phyloP scores from a whole-genome alignment of 2,888 invertebrate species.

The Mesoligia furuncula region DNA sequence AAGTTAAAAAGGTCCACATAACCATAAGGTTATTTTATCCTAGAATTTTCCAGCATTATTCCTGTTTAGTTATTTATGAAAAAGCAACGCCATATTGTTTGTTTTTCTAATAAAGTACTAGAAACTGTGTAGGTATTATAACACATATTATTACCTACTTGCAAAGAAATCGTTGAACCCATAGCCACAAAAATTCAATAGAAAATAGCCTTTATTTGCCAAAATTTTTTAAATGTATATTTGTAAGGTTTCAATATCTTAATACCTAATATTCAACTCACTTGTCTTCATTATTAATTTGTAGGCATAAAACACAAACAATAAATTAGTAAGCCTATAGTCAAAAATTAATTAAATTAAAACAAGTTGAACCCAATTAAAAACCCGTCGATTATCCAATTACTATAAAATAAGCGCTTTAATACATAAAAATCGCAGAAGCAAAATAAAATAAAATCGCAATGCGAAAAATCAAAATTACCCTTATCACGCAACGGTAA shows the following conservation, averaged over 20 bases:
- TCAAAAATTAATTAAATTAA: neutral
- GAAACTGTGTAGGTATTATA: neutral
- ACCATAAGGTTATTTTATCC: neutral
- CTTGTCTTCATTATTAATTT: neutral
- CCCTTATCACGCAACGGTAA: conserved; percentile 53
- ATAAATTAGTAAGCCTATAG: neutral
- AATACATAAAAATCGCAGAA: conserved; percentile 47
- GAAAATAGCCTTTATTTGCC: neutral
- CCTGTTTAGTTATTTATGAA: neutral
- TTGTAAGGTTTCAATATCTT: neutral
- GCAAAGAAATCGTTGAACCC: neutral
- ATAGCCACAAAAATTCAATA: neutral
- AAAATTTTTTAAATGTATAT: neutral
- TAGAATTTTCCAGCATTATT: neutral
- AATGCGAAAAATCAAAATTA: conserved; percentile 46
- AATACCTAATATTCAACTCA: neutral
- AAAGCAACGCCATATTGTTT: neutral
- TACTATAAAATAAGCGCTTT: neutral
- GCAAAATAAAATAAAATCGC: conserved; percentile 56
- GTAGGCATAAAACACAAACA: neutral
- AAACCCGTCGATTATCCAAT: neutral
- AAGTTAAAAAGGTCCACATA: neutral
- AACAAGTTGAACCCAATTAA: neutral
- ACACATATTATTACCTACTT: too few relatives aligned
- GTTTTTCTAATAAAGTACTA: neutral